Percentiles rank a stretch among this genome's conserved stretches.
Evolutionary conservation across 2,888 invertebrate species (phyloP).

Genomic region (Pachydiplax longipennis): DNA sequence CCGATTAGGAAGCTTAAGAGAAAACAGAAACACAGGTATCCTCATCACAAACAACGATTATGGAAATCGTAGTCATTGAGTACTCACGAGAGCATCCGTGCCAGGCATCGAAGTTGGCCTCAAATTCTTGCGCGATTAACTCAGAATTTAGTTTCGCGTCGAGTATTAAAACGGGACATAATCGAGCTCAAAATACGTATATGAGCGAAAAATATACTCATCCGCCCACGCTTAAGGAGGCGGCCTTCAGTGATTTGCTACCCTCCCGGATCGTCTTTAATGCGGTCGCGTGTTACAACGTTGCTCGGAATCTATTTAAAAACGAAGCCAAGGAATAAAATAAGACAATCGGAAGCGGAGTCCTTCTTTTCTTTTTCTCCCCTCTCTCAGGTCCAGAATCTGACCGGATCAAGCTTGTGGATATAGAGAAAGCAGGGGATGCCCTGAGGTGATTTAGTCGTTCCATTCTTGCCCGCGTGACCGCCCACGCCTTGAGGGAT

Average conservation of each 20-base stretch:
- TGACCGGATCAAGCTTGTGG: not conserved
- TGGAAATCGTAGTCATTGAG: no score
- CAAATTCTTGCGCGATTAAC: no score
- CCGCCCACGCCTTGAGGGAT: not conserved
- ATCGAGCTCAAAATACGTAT: no score
- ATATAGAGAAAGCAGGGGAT: not conserved
- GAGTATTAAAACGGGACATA: no score
- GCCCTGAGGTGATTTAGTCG: not conserved
- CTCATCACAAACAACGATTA: no score
- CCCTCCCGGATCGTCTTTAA: not conserved
- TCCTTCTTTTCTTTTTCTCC: not conserved
- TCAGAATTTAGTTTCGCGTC: no score
- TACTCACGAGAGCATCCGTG: no score
- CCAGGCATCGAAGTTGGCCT: no score
- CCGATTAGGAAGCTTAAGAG: no score
- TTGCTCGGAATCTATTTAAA: not conserved
- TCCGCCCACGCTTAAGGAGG: no score
- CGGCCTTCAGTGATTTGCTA: not conserved
- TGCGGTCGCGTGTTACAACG: not conserved
- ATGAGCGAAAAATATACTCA: no score
- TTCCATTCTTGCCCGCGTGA: constrained; percentile 18
- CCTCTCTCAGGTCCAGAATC: not conserved
- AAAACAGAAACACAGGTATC: no score
- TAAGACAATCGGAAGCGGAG: not conserved
- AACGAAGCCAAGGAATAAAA: not conserved